Conservation (phyloP, 92 coral and sea anemone genomes). For the Zoanthus solanderi region DNA sequence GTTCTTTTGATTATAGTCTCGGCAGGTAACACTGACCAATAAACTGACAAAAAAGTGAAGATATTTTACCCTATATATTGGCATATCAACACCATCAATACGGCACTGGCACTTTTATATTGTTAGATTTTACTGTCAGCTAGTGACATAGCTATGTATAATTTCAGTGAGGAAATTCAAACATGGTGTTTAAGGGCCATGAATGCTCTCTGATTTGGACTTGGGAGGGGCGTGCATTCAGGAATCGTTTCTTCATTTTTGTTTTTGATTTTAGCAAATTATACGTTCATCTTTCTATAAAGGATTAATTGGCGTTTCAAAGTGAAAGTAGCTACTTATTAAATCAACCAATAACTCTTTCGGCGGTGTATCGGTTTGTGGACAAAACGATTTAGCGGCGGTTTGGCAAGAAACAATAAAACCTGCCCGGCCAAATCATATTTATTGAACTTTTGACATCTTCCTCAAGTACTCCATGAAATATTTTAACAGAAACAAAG, state of each 20-base stretch:
- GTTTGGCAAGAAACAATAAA: neutral
- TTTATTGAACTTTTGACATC: neutral
- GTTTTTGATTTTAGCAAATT: conserved; percentile 19
- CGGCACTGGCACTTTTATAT: neutral
- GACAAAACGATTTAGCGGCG: conserved; percentile 51
- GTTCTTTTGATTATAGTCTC: neutral
- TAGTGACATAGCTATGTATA: neutral
- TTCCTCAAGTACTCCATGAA: neutral
- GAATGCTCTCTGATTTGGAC: neutral
- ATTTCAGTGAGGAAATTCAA: neutral
- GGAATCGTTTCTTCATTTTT: conserved; percentile 2
- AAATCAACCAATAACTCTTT: conserved; percentile 10
- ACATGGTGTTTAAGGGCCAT: neutral
- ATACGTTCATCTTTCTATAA: conserved; percentile 36
- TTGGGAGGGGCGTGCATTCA: neutral
- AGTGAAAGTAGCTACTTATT: conserved; percentile 16
- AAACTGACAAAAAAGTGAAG: neutral
- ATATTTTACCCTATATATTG: conserved; percentile 11
- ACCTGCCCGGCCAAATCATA: neutral
- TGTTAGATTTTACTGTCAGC: conserved; percentile 1
- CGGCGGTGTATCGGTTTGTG: conserved; percentile 31
- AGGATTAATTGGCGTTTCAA: conserved; percentile 40
- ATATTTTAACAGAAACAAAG: neutral
- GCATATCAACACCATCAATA: neutral
- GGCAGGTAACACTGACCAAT: conserved; percentile 19